These are phyloP conservation scores for Actinia tenebrosa DNA, from an alignment of 64 coral and sea anemone species.

Conservation along the genomic window DNA sequence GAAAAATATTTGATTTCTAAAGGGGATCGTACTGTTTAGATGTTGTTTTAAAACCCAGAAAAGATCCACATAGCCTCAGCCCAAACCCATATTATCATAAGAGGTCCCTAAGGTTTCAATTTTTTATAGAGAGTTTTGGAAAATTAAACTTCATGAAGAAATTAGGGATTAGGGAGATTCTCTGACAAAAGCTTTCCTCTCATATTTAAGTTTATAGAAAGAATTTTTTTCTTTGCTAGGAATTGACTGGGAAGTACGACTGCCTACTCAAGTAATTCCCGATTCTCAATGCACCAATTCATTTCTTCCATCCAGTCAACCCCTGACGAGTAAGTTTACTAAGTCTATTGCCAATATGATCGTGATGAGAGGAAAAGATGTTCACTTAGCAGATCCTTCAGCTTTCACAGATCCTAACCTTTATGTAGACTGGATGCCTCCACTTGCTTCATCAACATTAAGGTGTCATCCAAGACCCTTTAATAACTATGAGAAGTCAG, in stretches of 20 bases:
- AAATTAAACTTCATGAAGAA: too few species aligned
- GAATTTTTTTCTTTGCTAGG: constrained; percentile 31
- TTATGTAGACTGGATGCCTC: constrained; percentile 74
- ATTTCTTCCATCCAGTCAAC: constrained; percentile 17
- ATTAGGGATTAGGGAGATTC: too few species aligned
- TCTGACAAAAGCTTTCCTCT: background rate
- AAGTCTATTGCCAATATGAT: constrained; percentile 85
- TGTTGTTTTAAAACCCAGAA: too few species aligned
- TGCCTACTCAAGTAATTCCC: constrained; percentile 49
- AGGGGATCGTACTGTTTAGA: too few species aligned
- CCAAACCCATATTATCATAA: too few species aligned
- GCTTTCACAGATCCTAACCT: constrained; percentile 71
- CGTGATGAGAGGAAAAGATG: constrained; percentile 83
- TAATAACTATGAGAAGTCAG: constrained; percentile 89
- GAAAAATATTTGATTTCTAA: too few species aligned
- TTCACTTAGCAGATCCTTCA: constrained; percentile 56
- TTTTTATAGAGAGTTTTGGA: too few species aligned
- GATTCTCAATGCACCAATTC: constrained; percentile 6
- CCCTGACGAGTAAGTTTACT: constrained; percentile 55
- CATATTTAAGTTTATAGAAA: background rate
- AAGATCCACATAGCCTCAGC: too few species aligned
- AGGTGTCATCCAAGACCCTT: constrained; percentile 84
- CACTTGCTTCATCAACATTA: constrained; percentile 14
- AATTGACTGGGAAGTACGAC: constrained; percentile 91
- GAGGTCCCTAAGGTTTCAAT: too few species aligned